Percentiles rank a stretch among this genome's conserved stretches.
Conservation (phyloP, 2,113 vertebrate species). For the Corythoichthys intestinalis region DNA sequence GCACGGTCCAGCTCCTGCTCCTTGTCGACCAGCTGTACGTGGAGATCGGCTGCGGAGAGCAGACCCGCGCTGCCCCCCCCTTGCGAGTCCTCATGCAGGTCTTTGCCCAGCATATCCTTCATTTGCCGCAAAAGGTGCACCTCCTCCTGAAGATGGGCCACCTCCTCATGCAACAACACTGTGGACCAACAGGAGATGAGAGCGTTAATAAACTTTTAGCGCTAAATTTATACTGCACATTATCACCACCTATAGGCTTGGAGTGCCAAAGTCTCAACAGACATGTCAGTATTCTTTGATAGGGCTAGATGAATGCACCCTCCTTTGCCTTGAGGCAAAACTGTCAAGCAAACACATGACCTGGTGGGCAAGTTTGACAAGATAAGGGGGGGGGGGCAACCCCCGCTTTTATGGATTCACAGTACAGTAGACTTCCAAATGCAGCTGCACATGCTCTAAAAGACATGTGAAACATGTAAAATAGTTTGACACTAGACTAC, state of each 20-base stretch:
- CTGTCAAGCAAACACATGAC: slow-evolving; percentile 19
- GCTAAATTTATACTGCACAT: neutral
- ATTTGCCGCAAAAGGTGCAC: slow-evolving; percentile 94
- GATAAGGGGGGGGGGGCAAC: neutral
- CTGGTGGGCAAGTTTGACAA: slow-evolving; percentile 26
- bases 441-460: neutral
- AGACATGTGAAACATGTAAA: neutral
- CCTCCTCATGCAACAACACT: slow-evolving; percentile 91
- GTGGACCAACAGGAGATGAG: neutral
- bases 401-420: neutral
- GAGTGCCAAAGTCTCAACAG: neutral
- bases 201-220: neutral
- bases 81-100: slow-evolving; percentile 84
- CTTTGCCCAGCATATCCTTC: slow-evolving; percentile 94
- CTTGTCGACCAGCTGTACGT: slow-evolving; percentile 90
- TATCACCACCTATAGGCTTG: neutral
- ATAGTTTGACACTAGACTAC: neutral
- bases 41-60: slow-evolving; percentile 88
- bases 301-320: neutral
- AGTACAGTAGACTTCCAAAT: neutral
- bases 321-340: slow-evolving; percentile 34
- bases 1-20: slow-evolving; percentile 91
- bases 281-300: neutral
- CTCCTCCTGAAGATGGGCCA: slow-evolving; percentile 92
- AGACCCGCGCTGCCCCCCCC: slow-evolving; percentile 78